These are phyloP conservation scores for Battus philenor DNA, from an alignment of 1,140 invertebrate species.

Conservation along the genomic window DNA sequence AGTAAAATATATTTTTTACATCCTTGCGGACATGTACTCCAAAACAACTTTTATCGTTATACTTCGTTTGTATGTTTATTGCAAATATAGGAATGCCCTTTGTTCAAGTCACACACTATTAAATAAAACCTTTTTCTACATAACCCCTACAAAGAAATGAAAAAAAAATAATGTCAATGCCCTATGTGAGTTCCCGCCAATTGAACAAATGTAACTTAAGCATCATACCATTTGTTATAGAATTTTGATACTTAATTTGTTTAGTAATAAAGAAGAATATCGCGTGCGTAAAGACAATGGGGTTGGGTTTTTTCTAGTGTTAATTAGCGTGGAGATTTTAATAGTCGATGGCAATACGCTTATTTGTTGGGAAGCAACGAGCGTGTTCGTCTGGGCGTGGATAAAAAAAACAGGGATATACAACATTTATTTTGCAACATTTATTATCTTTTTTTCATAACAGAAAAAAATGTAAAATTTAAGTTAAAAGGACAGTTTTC, in stretches of 20 bases:
- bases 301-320: constrained; percentile 27
- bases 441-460: too few species aligned
- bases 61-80: too few species aligned
- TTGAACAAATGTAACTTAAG: neutral
- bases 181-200: constrained; percentile 15
- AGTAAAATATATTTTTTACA: too few species aligned
- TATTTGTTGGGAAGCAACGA: constrained; percentile 54
- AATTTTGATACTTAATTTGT: constrained; percentile 8
- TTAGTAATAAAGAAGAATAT: constrained; percentile 4
- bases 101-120: too few species aligned
- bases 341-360: constrained; percentile 45
- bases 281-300: constrained; percentile 8
- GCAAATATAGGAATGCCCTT: too few species aligned
- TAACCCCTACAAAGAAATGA: neutral
- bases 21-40: too few species aligned
- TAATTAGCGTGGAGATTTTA: constrained; percentile 42
- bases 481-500: too few species aligned
- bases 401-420: constrained; percentile 30
- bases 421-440: constrained; percentile 31
- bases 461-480: constrained; percentile 3
- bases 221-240: constrained; percentile 1
- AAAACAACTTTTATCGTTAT: too few species aligned
- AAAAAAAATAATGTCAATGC: constrained; percentile 14
- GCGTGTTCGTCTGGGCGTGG: constrained; percentile 36
- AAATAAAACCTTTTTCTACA: neutral